Conservation (phyloP, 2,888 invertebrate species). For the Metellina segmentata region DNA sequence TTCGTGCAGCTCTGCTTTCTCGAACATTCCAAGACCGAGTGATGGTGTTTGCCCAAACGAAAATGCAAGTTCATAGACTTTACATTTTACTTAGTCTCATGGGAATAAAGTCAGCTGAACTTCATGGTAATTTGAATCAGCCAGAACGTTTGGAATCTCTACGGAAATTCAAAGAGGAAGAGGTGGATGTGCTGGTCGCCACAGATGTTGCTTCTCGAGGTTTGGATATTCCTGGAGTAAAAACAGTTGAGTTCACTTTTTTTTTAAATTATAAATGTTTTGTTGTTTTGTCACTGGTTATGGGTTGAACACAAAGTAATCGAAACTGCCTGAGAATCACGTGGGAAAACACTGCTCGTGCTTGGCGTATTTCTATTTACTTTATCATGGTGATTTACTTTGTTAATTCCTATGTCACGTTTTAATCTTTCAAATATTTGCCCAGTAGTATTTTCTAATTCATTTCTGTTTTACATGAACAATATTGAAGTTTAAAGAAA, state of each 20-base stretch:
- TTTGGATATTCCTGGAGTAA: constrained; percentile 97
- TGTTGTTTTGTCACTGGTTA: too few species aligned
- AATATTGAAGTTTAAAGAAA: too few species aligned
- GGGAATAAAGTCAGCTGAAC: constrained; percentile 92
- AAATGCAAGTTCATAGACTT: constrained; percentile 95
- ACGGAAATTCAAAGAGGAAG: constrained; percentile 91
- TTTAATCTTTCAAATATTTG: too few species aligned
- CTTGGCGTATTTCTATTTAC: too few species aligned
- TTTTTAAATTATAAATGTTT: neutral
- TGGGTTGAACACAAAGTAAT: too few species aligned
- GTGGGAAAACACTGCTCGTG: too few species aligned
- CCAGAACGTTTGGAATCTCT: constrained; percentile 95
- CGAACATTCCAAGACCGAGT: constrained; percentile 94
- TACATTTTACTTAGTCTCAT: constrained; percentile 95
- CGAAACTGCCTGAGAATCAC: too few species aligned
- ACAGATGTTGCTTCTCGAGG: constrained; percentile 97
- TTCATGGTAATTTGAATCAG: constrained; percentile 98
- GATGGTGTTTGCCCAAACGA: constrained; percentile 98
- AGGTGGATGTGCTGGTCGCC: constrained; percentile 88
- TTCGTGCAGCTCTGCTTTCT: constrained; percentile 86
- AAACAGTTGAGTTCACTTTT: constrained; percentile 85
- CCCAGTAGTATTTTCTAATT: too few species aligned
- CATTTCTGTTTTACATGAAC: too few species aligned
- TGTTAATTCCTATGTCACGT: too few species aligned
- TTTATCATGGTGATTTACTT: too few species aligned